phyloP scores from a whole-genome alignment of 2,888 invertebrate species.

The Acleris sparsana region DNA sequence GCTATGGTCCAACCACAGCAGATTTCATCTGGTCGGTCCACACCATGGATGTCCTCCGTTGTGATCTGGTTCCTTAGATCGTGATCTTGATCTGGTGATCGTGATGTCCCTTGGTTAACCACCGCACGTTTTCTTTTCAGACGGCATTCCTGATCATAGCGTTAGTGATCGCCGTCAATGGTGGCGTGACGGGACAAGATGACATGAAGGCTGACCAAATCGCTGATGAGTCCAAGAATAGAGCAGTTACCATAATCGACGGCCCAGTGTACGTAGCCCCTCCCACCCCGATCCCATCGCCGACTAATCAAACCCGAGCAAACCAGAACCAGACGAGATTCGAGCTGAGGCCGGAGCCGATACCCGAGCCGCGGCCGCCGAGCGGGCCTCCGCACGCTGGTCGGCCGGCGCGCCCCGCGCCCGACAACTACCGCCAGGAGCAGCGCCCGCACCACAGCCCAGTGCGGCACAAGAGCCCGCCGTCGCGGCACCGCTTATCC shows the following conservation, averaged over 20 bases:
- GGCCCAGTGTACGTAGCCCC: slow-evolving; percentile 61
- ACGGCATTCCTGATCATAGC: slow-evolving; percentile 77
- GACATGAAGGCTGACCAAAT: slow-evolving; percentile 62
- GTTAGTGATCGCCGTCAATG: slow-evolving; percentile 76
- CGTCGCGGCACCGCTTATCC: slow-evolving; percentile 55
- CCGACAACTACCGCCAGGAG: slow-evolving; percentile 50
- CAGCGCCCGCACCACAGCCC: slow-evolving; percentile 55
- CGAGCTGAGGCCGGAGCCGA: slow-evolving; percentile 58
- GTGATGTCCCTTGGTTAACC: too few relatives aligned
- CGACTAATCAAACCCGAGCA: slow-evolving; percentile 51
- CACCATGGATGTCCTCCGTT: too few relatives aligned
- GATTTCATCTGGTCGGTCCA: too few relatives aligned
- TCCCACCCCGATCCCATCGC: slow-evolving; percentile 40
- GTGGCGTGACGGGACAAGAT: slow-evolving; percentile 64
- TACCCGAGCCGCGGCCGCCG: slow-evolving; percentile 54
- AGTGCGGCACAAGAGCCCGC: slow-evolving; percentile 50
- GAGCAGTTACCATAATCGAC: slow-evolving; percentile 62
- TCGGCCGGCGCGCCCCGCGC: slow-evolving; percentile 48
- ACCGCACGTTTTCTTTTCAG: slow-evolving; percentile 63
- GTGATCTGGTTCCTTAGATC: too few relatives aligned
- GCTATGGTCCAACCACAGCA: too few relatives aligned
- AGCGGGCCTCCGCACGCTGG: slow-evolving; percentile 47
- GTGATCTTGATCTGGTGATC: too few relatives aligned
- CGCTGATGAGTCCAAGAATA: slow-evolving; percentile 68
- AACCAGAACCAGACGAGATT: slow-evolving; percentile 54